Conservation (phyloP, 2,888 invertebrate genomes). For the Drosophila anceps region DNA sequence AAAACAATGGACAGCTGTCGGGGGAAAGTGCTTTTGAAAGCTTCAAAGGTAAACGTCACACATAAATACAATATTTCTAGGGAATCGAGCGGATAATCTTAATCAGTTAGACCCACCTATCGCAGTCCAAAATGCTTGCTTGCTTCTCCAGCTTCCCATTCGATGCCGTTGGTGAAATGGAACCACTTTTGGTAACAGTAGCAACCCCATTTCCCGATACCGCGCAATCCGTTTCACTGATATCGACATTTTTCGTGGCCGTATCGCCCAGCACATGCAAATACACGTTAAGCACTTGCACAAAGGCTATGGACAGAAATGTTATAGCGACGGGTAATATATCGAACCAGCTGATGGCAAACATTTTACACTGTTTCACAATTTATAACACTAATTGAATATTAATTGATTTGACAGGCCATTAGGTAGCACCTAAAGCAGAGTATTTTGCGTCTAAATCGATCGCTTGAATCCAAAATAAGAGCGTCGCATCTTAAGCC, state of each 20-base stretch:
- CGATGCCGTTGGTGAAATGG: constrained; percentile 30
- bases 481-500: constrained; percentile 26
- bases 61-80: neutral
- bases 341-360: constrained; percentile 81
- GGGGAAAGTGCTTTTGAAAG: constrained; percentile 16
- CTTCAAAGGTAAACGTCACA: neutral
- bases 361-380: constrained; percentile 51
- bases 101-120: constrained; percentile 71
- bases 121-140: constrained; percentile 70
- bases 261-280: constrained; percentile 56
- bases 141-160: constrained; percentile 76
- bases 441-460: constrained; percentile 2
- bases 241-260: constrained; percentile 31
- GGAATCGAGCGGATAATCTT: neutral
- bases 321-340: constrained; percentile 69
- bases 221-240: constrained; percentile 31
- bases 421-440: constrained; percentile 11
- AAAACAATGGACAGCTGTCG: constrained; percentile 43
- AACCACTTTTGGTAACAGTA: constrained; percentile 4
- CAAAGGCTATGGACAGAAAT: constrained; percentile 60
- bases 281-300: constrained; percentile 74
- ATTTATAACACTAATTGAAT: constrained; percentile 1
- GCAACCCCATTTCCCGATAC: constrained; percentile 12
- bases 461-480: constrained; percentile 14
- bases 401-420: constrained; percentile 37